Evolutionary conservation across 2,797 vertebrate species (phyloP).

Genomic region (Columba guinea): DNA sequence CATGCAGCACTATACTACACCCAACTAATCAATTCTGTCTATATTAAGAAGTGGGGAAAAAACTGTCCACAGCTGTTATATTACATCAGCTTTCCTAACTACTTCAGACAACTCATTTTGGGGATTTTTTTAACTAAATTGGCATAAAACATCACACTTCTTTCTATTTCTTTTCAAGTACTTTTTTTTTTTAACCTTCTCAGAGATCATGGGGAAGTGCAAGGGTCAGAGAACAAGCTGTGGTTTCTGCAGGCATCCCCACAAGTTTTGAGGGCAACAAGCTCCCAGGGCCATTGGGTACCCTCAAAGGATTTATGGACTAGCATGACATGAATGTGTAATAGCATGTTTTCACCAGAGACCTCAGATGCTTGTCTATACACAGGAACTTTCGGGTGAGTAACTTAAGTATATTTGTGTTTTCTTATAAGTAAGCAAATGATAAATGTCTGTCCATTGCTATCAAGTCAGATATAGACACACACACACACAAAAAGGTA

Average conservation of each 20-base stretch:
- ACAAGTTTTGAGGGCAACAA: neutral
- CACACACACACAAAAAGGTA: neutral
- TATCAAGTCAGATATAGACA: neutral
- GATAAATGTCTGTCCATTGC: neutral
- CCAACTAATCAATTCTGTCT: slow-evolving; percentile 63
- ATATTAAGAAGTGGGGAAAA: slow-evolving; percentile 56
- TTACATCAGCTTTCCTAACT: slow-evolving; percentile 61
- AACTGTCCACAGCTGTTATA: slow-evolving; percentile 58
- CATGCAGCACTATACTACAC: slow-evolving; percentile 27
- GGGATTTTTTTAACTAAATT: neutral
- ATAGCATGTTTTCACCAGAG: neutral
- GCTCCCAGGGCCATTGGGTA: neutral
- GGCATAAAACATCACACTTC: slow-evolving; percentile 26
- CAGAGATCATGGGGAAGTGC: neutral
- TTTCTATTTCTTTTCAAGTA: slow-evolving; percentile 9
- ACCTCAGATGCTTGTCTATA: neutral
- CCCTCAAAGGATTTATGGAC: neutral
- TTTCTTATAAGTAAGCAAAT: neutral
- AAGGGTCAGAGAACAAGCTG: neutral
- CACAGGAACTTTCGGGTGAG: neutral
- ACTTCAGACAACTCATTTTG: slow-evolving; percentile 50
- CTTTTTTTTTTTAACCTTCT: neutral
- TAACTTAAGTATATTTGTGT: neutral
- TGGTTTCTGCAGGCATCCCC: slow-evolving; percentile 1
- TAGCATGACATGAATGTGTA: neutral